Percentiles rank a stretch among this genome's conserved stretches.
phyloP scores from a whole-genome alignment of 1,140 invertebrate genomes.

The Dinoponera quadriceps region DNA sequence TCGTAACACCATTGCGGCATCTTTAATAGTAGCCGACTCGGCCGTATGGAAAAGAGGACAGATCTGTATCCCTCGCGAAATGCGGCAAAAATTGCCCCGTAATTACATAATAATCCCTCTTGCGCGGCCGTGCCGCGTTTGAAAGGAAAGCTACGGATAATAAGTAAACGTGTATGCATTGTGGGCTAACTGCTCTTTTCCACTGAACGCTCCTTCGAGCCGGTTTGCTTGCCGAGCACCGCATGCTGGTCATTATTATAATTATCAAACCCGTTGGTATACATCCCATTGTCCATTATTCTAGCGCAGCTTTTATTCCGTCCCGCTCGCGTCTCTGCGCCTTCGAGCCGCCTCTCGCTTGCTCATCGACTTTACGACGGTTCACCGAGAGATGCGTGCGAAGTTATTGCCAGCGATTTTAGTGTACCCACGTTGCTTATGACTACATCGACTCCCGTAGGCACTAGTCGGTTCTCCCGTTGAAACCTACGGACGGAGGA shows the following conservation, averaged over 20 bases:
- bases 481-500: constrained; percentile 43
- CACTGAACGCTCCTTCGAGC: constrained; percentile 43
- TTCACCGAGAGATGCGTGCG: constrained; percentile 74
- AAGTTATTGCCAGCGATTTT: constrained; percentile 80
- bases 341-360: constrained; percentile 15
- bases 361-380: constrained; percentile 65
- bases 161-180: constrained; percentile 77
- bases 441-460: constrained; percentile 74
- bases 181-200: constrained; percentile 72
- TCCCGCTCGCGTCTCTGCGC: constrained; percentile 11
- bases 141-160: constrained; percentile 76
- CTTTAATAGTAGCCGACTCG: neutral
- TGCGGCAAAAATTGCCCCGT: constrained; percentile 81
- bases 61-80: constrained; percentile 65
- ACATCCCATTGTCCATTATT: constrained; percentile 77
- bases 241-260: constrained; percentile 79
- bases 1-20: neutral
- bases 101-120: constrained; percentile 83
- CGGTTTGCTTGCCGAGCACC: constrained; percentile 58
- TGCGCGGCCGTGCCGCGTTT: constrained; percentile 58
- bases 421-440: constrained; percentile 75
- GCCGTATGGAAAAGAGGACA: constrained; percentile 56
- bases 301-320: constrained; percentile 17
- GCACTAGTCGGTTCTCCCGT: constrained; percentile 20
- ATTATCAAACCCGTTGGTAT: constrained; percentile 80